A percentile compares a stretch with the other conserved stretches of the same genome.
Evolutionary conservation across 2,113 vertebrate species (phyloP).

Genomic region (Pseudopodoces humilis): DNA sequence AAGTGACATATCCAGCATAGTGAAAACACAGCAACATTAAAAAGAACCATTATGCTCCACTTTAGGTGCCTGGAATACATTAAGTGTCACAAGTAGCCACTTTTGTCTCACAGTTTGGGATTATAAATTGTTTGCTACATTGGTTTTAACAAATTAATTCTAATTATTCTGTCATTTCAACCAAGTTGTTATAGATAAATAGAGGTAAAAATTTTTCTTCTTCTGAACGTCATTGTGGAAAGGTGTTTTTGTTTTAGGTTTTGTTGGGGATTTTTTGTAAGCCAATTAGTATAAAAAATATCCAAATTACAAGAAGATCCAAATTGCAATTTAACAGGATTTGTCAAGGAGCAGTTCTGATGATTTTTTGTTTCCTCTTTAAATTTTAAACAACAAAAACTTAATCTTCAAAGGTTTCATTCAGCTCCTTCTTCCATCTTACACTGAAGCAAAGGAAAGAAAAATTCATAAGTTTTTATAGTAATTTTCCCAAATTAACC

Average conservation of each 20-base stretch:
- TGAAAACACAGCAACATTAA: constrained; percentile 54
- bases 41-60: constrained; percentile 33
- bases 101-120: constrained; percentile 46
- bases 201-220: fast-evolving
- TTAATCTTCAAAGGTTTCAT: background rate
- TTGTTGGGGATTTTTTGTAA: background rate
- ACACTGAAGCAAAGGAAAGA: background rate
- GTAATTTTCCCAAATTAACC: background rate
- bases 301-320: background rate
- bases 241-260: fast-evolving
- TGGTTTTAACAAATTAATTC: background rate
- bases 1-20: constrained; percentile 37
- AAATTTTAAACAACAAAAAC: background rate
- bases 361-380: background rate
- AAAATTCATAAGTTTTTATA: background rate
- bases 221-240: background rate
- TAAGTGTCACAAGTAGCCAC: constrained; percentile 33
- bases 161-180: constrained; percentile 9
- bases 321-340: background rate
- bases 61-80: constrained; percentile 43
- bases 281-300: background rate
- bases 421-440: background rate
- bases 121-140: background rate
- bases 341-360: background rate
- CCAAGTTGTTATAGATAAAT: background rate